Evolutionary conservation across 2,888 invertebrate genomes (phyloP), one percentile per base, ranked within the genome.

Genomic region (Drosophila vallismaia): DNA sequence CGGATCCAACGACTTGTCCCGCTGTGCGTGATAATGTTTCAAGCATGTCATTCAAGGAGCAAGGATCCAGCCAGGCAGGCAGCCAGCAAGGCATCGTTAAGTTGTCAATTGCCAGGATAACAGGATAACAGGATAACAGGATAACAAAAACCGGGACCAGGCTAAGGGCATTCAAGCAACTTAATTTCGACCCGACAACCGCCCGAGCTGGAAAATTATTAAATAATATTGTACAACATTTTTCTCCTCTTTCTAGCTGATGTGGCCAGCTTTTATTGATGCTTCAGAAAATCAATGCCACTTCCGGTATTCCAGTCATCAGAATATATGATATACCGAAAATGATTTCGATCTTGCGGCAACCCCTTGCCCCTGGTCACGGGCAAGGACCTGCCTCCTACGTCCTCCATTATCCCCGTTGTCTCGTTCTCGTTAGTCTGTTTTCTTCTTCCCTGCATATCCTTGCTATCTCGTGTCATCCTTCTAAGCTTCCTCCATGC

Each of bases 61-160:
- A 50, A 44, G 46, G 31, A 44, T 9, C 12, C 46, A 29, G 29
- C 8, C 8, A 48, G 60, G 62, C 75, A 50, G 49, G 46, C 40
- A 44, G 44, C 12, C 46, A 29, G 29, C 8, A 10, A 48, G 60
- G 62, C 75, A 55, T 71, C 70, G 71, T 74, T 71, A 74, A 69
- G 49, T 74, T 74, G 74, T 74, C 74, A 74, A 74, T 74, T 69
- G 74, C 57, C 74, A 42, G 70, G 51, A 62, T 70, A 51, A 55
- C 54, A 48, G 28, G 28, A 28, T 28, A 28, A 28, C 28, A 38
- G 70, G 51, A 62, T 70, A 51, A 55, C 54, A 48, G 28, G 28
- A 28, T 28, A 28, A 28, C 28, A 38, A 52, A 45, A 50, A 14
- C 45, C 44, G 33, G 49, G 28, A 48, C 19, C 24, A 19, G 44